These are phyloP conservation scores for Spermophilus dauricus DNA, from an alignment of 2,113 vertebrate genomes.

Conservation along the genomic window DNA sequence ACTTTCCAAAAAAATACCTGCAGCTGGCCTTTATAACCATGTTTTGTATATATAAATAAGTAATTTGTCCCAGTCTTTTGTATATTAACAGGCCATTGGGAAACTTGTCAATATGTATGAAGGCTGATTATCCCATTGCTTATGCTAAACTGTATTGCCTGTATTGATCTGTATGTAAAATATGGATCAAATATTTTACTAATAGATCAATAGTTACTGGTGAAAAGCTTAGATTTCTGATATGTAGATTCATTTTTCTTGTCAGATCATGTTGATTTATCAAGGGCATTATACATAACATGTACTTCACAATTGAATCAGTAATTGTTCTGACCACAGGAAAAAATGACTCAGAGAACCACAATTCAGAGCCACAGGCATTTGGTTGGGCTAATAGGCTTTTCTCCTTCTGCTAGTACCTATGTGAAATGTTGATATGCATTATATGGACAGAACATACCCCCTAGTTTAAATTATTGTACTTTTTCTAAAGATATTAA, in stretches of 20 bases:
- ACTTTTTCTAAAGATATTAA: constrained; percentile 26
- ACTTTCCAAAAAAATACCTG: constrained; percentile 93
- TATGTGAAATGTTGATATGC: constrained; percentile 20
- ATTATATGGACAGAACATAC: background rate
- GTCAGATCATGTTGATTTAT: background rate
- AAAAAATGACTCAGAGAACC: background rate
- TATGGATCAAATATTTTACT: constrained; percentile 60
- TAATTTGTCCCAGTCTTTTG: constrained; percentile 93
- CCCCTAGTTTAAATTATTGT: background rate
- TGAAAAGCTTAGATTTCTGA: constrained; percentile 39
- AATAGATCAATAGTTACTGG: constrained; percentile 59
- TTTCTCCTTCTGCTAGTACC: background rate
- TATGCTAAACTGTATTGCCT: constrained; percentile 82
- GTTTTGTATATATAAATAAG: constrained; percentile 94
- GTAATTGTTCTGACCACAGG: constrained; percentile 18
- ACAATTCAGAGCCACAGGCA: background rate
- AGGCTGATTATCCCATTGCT: constrained; percentile 83
- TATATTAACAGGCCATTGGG: constrained; percentile 89
- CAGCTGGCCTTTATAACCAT: constrained; percentile 92
- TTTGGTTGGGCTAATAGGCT: background rate
- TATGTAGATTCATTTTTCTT: background rate
- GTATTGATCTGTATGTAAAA: constrained; percentile 77
- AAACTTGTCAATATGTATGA: constrained; percentile 89
- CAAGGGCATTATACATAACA: background rate
- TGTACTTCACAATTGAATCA: background rate